Percentiles rank a stretch among this genome's conserved stretches.
phyloP scores from a whole-genome alignment of 1,140 invertebrate genomes.

The Varroa destructor region DNA sequence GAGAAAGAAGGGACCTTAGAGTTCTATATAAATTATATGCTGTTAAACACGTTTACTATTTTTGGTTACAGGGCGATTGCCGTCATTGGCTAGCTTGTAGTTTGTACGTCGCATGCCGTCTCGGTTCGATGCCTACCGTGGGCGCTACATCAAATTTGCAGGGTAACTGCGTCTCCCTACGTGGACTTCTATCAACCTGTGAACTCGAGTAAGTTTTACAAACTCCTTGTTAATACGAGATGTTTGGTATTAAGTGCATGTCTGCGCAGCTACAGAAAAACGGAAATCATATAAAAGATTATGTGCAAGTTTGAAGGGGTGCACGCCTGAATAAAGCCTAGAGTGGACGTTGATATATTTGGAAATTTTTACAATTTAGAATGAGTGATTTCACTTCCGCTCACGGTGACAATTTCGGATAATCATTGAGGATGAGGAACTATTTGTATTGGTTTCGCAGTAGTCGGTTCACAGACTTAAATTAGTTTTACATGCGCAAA shows the following conservation, averaged over 20 bases:
- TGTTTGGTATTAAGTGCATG: background rate
- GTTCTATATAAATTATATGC: constrained; percentile 20
- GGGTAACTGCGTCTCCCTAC: constrained; percentile 82
- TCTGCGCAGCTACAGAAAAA: background rate
- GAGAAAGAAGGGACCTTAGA: too few relatives aligned
- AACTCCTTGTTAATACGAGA: background rate
- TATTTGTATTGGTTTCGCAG: too few relatives aligned
- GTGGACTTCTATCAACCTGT: constrained; percentile 67
- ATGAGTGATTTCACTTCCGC: too few relatives aligned
- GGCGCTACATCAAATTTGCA: constrained; percentile 56
- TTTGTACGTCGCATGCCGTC: constrained; percentile 74
- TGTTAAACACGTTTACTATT: constrained; percentile 36
- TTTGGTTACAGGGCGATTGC: constrained; percentile 58
- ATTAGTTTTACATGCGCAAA: too few relatives aligned
- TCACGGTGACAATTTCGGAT: too few relatives aligned
- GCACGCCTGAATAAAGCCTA: too few relatives aligned
- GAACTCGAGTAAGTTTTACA: constrained; percentile 59
- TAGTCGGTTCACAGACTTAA: too few relatives aligned
- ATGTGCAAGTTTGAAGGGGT: background rate
- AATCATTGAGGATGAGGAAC: too few relatives aligned
- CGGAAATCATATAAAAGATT: background rate
- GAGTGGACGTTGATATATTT: too few relatives aligned
- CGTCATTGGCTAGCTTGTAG: constrained; percentile 89
- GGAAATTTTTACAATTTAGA: too few relatives aligned
- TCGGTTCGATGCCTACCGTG: constrained; percentile 63